phyloP scores from a whole-genome alignment of 2,113 vertebrate genomes.

The Zapornia atra region DNA sequence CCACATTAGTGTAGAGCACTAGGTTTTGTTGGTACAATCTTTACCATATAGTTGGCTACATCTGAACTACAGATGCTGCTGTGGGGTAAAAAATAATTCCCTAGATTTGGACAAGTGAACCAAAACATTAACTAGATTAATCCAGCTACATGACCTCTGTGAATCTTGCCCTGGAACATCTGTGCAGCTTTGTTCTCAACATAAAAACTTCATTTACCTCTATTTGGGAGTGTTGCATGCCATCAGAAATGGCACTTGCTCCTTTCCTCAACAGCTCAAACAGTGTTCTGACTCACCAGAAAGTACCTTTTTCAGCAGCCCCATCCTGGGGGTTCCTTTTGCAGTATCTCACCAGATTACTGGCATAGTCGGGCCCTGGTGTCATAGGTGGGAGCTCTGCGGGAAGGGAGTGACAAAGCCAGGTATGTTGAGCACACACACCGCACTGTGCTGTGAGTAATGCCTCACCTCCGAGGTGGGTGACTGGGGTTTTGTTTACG shows the following conservation, averaged over 20 bases:
- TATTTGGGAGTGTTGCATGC: background rate
- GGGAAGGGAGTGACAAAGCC: background rate
- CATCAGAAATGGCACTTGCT: background rate
- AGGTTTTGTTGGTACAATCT: background rate
- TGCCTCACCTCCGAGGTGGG: background rate
- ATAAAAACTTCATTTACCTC: background rate
- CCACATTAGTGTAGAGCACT: background rate
- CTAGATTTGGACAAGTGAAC: background rate
- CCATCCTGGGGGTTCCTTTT: background rate
- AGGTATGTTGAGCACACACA: background rate
- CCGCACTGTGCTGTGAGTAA: background rate
- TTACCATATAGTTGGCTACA: background rate
- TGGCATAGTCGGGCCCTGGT: background rate
- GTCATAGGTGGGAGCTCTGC: background rate
- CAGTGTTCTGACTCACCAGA: background rate
- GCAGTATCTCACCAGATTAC: background rate
- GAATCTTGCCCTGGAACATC: background rate
- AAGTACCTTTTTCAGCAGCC: background rate
- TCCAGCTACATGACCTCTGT: background rate
- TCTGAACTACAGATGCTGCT: slow-evolving; percentile 28
- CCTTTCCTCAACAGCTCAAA: background rate
- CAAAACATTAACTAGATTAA: background rate
- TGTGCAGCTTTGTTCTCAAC: background rate
- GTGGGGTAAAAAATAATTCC: background rate
- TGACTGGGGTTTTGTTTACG: background rate